phyloP scores from a whole-genome alignment of 2,113 vertebrate genomes.

The Varanus salvator region DNA sequence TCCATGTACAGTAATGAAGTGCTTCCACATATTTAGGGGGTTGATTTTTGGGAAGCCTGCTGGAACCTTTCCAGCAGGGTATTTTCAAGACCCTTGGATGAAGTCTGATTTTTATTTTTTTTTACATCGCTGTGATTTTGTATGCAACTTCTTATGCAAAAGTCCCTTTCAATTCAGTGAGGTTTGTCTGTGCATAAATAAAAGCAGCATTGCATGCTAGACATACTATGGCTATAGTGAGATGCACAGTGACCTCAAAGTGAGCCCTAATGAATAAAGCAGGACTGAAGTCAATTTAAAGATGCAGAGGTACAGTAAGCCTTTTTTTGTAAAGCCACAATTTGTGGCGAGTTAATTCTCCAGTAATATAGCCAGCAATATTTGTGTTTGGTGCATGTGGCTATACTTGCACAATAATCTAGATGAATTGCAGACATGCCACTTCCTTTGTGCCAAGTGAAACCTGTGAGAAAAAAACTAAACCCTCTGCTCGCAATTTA shows the following conservation, averaged over 20 bases:
- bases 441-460: background rate
- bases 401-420: background rate
- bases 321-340: background rate
- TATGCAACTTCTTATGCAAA: too few species aligned
- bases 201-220: too few species aligned
- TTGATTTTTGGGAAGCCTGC: background rate
- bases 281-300: background rate
- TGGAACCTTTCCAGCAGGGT: background rate
- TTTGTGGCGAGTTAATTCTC: background rate
- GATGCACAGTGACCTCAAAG: background rate
- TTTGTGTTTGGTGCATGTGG: background rate
- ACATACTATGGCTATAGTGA: background rate
- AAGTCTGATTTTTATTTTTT: background rate
- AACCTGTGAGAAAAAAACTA: constrained; percentile 7
- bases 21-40: background rate
- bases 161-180: background rate
- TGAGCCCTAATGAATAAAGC: background rate
- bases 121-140: background rate
- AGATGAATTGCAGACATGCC: constrained; percentile 10
- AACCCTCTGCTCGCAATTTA: background rate
- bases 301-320: too few species aligned
- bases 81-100: background rate
- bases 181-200: background rate
- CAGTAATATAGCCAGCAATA: constrained; percentile 2
- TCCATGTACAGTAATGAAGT: background rate